Evolutionary conservation across 2,113 vertebrate genomes (phyloP).

Genomic region (Diadophis punctatus): DNA sequence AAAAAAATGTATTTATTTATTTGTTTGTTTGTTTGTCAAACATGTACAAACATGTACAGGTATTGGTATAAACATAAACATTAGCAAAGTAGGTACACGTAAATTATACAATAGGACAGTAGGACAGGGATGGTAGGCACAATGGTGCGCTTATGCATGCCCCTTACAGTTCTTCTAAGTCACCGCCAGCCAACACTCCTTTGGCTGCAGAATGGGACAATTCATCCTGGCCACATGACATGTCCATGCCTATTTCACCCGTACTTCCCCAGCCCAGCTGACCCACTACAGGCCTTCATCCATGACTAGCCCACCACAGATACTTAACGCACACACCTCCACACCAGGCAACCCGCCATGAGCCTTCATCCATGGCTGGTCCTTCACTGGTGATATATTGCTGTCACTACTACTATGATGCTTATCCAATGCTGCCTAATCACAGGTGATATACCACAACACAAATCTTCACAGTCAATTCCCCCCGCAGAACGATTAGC

Average conservation of each 20-base stretch:
- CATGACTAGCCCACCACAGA: not conserved
- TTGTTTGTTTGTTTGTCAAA: too few species aligned
- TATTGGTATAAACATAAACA: too few species aligned
- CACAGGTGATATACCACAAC: not conserved
- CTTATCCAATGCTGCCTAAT: not conserved
- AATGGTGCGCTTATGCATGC: too few species aligned
- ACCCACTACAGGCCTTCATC: not conserved
- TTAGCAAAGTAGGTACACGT: too few species aligned
- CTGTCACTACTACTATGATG: rapidly evolving
- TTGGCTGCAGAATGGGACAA: not conserved
- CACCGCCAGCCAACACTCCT: not conserved
- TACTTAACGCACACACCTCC: too few species aligned
- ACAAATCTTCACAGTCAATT: not conserved
- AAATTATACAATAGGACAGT: too few species aligned
- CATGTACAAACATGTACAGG: too few species aligned
- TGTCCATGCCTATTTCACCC: not conserved
- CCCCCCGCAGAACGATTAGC: not conserved
- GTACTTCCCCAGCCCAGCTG: not conserved
- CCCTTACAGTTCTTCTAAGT: too few species aligned
- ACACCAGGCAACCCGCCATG: not conserved
- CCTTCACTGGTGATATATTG: not conserved
- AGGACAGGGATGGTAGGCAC: too few species aligned
- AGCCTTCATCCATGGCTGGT: not conserved
- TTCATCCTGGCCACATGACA: not conserved
- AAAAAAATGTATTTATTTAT: too few species aligned